phyloP scores from a whole-genome alignment of 2,113 vertebrate genomes.

The Limanda limanda region DNA sequence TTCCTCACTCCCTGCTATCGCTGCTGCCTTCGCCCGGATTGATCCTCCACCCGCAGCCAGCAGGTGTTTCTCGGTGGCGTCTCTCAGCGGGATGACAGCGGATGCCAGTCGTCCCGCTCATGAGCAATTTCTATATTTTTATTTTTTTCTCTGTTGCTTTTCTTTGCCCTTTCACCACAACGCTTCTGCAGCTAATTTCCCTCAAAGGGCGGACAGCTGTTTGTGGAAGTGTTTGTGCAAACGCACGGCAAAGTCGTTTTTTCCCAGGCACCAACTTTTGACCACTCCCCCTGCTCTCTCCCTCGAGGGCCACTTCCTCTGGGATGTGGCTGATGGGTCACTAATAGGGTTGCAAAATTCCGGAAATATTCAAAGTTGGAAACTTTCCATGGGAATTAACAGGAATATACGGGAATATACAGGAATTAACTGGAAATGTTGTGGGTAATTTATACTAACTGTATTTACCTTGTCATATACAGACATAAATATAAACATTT shows the following conservation, averaged over 20 bases:
- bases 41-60: slow-evolving; percentile 64
- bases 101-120: slow-evolving; percentile 43
- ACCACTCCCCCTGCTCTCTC: slow-evolving; percentile 20
- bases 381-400: too few relatives aligned
- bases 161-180: slow-evolving; percentile 32
- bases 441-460: too few relatives aligned
- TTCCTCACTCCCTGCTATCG: slow-evolving; percentile 67
- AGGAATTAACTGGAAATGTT: too few relatives aligned
- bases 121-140: slow-evolving; percentile 8
- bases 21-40: slow-evolving; percentile 35
- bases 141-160: slow-evolving; percentile 37
- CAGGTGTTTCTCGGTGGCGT: slow-evolving; percentile 66
- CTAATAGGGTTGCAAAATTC: too few relatives aligned
- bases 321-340: slow-evolving; percentile 47
- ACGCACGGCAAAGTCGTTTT: slow-evolving; percentile 55
- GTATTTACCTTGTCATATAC: too few relatives aligned
- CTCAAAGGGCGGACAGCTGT: slow-evolving; percentile 72
- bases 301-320: slow-evolving; percentile 18
- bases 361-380: too few relatives aligned
- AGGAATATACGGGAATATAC: too few relatives aligned
- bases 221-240: slow-evolving; percentile 53
- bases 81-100: slow-evolving; percentile 42
- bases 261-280: neutral
- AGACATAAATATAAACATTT: too few relatives aligned
- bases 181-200: slow-evolving; percentile 51